Evolutionary conservation across 23 tunicate genomes (phyloP).

Genomic region (Trididemnum clinides): DNA sequence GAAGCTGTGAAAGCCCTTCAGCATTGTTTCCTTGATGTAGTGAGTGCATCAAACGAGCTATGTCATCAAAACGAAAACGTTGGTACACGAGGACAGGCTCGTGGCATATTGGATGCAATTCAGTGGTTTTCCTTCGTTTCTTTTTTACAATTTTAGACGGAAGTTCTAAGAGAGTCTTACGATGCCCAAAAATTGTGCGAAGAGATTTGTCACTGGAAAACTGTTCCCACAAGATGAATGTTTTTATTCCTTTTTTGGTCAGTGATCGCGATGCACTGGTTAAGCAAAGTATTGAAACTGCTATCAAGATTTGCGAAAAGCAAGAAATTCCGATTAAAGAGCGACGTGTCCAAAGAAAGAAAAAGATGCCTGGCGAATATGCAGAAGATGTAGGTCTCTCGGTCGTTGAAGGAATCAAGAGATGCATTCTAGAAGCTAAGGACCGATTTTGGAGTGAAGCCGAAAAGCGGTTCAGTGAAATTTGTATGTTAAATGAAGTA

Average conservation of each 20-base stretch:
- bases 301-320: constrained; percentile 26
- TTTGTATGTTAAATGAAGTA: constrained; percentile 18
- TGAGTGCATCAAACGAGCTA: constrained; percentile 22
- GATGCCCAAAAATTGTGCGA: constrained; percentile 31
- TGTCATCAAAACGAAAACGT: constrained; percentile 27
- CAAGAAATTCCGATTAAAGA: constrained; percentile 39
- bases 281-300: constrained; percentile 12
- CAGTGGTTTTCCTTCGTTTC: constrained; percentile 20
- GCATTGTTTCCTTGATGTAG: constrained; percentile 20
- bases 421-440: constrained; percentile 39
- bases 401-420: constrained; percentile 33
- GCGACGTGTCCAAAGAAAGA: constrained; percentile 28
- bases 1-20: constrained; percentile 26
- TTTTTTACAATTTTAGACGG: constrained; percentile 38
- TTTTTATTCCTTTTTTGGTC: constrained; percentile 23
- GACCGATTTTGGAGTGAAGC: constrained; percentile 46
- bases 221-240: constrained; percentile 37
- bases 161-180: constrained; percentile 40
- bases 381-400: constrained; percentile 43
- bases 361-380: constrained; percentile 48
- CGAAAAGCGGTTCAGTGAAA: constrained; percentile 34
- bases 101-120: constrained; percentile 33
- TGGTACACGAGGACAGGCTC: constrained; percentile 37
- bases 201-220: constrained; percentile 27
- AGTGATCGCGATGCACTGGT: constrained; percentile 39